These are phyloP conservation scores for Grantiella picta DNA, from an alignment of 2,113 vertebrate genomes.

Conservation along the genomic window DNA sequence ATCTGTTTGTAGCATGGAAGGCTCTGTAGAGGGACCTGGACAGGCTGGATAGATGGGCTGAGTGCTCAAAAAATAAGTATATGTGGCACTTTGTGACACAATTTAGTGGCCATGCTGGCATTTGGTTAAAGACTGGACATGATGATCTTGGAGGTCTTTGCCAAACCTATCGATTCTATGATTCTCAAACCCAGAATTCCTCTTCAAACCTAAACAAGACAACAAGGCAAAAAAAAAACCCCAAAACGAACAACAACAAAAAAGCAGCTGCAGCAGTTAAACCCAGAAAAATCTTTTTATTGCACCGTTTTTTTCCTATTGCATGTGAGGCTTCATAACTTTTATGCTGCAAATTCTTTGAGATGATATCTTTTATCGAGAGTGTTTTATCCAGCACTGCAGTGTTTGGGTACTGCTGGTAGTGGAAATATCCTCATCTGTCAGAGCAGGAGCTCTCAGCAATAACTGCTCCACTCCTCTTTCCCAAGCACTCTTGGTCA, in stretches of 20 bases:
- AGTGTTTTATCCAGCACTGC: background rate
- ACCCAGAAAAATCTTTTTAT: background rate
- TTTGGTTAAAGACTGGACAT: accelerated
- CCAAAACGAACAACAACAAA: too few species aligned
- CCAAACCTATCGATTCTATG: background rate
- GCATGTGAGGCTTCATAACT: background rate
- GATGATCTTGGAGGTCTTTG: background rate
- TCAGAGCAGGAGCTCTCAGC: background rate
- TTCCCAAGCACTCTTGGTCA: background rate
- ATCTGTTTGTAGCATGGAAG: background rate
- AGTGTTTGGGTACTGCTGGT: background rate
- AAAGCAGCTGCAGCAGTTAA: background rate
- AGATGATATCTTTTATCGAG: background rate
- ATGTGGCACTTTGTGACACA: background rate
- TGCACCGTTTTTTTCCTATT: background rate
- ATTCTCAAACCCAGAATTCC: background rate
- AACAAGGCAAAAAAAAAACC: background rate
- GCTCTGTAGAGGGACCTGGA: background rate
- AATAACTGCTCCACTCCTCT: background rate
- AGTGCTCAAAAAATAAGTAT: background rate
- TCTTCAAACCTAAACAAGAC: background rate
- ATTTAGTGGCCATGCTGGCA: background rate
- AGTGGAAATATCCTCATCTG: background rate
- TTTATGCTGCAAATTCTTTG: background rate
- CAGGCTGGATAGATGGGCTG: background rate